Conservation (phyloP, 2,797 vertebrate genomes). For the Odontamblyopus rebecca region DNA sequence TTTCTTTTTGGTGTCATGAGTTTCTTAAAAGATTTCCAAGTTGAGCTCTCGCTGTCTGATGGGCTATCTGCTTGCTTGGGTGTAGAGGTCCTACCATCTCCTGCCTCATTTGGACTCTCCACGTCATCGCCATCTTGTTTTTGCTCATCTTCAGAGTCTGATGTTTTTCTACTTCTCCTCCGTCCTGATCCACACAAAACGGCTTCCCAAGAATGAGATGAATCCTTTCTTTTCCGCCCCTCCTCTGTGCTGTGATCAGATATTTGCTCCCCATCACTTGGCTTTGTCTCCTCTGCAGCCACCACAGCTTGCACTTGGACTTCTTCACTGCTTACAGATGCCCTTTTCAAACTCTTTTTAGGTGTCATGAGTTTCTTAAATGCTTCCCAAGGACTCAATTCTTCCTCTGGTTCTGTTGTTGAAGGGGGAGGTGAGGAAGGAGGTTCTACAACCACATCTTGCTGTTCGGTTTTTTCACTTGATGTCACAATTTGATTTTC, state of each 20-base stretch:
- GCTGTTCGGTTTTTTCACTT: conserved; percentile 75
- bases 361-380: conserved; percentile 93
- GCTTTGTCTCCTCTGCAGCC: conserved; percentile 74
- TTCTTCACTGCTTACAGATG: conserved; percentile 63
- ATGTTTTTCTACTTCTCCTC: conserved; percentile 86
- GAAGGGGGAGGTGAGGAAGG: conserved; percentile 72
- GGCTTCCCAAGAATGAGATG: conserved; percentile 90
- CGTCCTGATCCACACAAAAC: conserved; percentile 90
- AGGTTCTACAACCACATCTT: conserved; percentile 69
- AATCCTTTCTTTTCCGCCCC: conserved; percentile 86
- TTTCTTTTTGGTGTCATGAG: conserved; percentile 89
- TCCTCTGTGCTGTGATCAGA: conserved; percentile 81
- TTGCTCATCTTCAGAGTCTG: conserved; percentile 84
- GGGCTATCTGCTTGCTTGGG: conserved; percentile 81
- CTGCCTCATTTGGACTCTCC: conserved; percentile 75
- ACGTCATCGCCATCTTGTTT: conserved; percentile 55
- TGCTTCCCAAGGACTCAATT: conserved; percentile 85
- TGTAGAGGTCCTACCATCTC: conserved; percentile 74
- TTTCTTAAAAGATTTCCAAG: conserved; percentile 92
- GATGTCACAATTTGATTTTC: conserved; percentile 68
- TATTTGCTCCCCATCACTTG: conserved; percentile 74
- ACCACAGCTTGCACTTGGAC: conserved; percentile 44
- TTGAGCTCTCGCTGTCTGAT: conserved; percentile 85
- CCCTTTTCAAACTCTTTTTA: conserved; percentile 80
- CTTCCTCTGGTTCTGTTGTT: conserved; percentile 77